phyloP scores from a whole-genome alignment of 2,797 vertebrate genomes.

The Sylvia borin region DNA sequence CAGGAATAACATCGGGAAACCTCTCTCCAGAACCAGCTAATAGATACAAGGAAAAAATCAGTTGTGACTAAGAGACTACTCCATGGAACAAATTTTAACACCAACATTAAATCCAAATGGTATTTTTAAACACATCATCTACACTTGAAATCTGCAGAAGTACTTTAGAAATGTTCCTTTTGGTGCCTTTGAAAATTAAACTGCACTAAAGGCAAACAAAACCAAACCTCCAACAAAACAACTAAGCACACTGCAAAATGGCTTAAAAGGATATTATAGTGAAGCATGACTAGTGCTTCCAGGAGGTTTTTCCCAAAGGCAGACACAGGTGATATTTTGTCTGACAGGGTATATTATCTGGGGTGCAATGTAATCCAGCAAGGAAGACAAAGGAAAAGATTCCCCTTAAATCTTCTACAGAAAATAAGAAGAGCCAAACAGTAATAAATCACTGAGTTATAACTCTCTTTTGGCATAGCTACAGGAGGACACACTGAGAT shows the following conservation, averaged over 20 bases:
- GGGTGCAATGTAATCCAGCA: neutral
- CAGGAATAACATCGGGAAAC: neutral
- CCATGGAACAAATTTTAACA: neutral
- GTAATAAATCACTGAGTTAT: neutral
- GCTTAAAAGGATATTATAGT: neutral
- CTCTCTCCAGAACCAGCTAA: neutral
- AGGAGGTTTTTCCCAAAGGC: slow-evolving; percentile 15
- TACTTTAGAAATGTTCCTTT: neutral
- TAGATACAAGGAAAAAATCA: neutral
- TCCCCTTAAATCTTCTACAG: neutral
- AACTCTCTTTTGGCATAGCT: neutral
- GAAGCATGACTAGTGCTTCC: neutral
- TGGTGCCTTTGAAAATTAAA: neutral
- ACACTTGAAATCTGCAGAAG: neutral
- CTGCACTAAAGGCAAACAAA: neutral
- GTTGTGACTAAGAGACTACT: neutral
- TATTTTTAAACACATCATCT: neutral
- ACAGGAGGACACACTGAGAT: neutral
- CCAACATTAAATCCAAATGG: neutral
- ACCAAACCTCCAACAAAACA: neutral
- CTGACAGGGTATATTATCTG: neutral
- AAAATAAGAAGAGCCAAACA: neutral
- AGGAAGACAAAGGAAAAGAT: slow-evolving; percentile 4
- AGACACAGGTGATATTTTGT: neutral
- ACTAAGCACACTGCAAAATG: neutral